phyloP scores from a whole-genome alignment of 2,888 invertebrate species.

The Temnothorax unifasciatus region DNA sequence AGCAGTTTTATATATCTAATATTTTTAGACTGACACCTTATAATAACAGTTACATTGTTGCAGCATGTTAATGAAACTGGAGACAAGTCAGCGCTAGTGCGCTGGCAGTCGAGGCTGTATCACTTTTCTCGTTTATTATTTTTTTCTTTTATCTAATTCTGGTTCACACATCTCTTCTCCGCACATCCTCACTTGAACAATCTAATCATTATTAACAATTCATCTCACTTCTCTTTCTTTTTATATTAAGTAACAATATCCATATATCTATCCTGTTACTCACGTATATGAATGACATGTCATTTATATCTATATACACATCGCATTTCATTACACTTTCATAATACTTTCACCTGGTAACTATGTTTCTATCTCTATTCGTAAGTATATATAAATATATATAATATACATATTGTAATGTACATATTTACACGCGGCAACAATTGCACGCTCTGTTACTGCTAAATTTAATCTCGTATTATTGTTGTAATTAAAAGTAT shows the following conservation, averaged over 20 bases:
- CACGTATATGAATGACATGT: constrained; percentile 17
- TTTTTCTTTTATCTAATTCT: constrained; percentile 53
- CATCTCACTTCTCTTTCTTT: constrained; percentile 33
- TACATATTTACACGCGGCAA: constrained; percentile 15
- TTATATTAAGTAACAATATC: not conserved
- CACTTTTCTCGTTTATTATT: constrained; percentile 43
- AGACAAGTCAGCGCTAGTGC: constrained; percentile 78
- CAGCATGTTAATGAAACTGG: constrained; percentile 83
- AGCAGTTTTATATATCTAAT: constrained; percentile 40
- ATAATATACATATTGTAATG: constrained; percentile 57
- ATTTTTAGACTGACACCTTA: constrained; percentile 68
- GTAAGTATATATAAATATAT: constrained; percentile 71
- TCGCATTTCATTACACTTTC: constrained; percentile 53
- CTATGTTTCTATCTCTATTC: constrained; percentile 64
- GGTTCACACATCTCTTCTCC: constrained; percentile 49
- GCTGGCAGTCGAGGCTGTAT: constrained; percentile 75
- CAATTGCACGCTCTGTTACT: constrained; percentile 22
- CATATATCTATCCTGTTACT: constrained; percentile 11
- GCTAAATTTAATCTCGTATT: not conserved
- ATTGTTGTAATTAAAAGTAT: not conserved
- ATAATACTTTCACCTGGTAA: constrained; percentile 70
- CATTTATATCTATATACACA: constrained; percentile 46
- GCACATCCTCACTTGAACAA: constrained; percentile 36
- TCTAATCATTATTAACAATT: constrained; percentile 58
- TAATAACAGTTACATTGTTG: constrained; percentile 83